A percentile compares a stretch with the other conserved stretches of the same genome.
Conservation (phyloP, 1,140 invertebrate species). For the Stegodyphus dumicola region DNA sequence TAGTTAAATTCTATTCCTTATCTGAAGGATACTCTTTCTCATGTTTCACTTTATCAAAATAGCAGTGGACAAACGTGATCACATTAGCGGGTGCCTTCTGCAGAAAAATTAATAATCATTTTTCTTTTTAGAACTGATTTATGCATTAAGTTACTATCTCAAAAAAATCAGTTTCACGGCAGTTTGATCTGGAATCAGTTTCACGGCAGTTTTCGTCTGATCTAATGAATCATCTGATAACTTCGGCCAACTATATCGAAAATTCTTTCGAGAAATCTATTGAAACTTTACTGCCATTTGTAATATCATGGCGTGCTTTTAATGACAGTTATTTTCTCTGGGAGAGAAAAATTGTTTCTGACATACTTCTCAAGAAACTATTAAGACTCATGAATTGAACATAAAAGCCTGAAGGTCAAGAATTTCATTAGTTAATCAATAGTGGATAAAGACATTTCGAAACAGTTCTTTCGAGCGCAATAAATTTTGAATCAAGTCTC, state of each 20-base stretch:
- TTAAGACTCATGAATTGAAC: conserved; percentile 28
- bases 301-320: not conserved
- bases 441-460: not conserved
- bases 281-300: not conserved
- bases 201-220: no score
- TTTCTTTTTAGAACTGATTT: no score
- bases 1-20: no score
- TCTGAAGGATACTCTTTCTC: no score
- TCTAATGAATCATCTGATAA: no score
- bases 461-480: not conserved
- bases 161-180: no score
- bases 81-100: no score
- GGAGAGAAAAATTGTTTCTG: not conserved
- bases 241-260: not conserved
- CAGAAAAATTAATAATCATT: no score
- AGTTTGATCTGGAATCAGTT: no score
- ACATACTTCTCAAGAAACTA: conserved; percentile 6
- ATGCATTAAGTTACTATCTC: no score
- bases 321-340: conserved; percentile 1
- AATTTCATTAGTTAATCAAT: conserved; percentile 1
- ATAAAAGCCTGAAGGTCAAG: conserved; percentile 14
- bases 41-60: no score
- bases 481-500: conserved; percentile 18
- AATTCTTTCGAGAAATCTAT: not conserved
- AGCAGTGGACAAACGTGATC: no score